phyloP scores from a whole-genome alignment of 2,797 vertebrate genomes.

The Fundulus diaphanus region DNA sequence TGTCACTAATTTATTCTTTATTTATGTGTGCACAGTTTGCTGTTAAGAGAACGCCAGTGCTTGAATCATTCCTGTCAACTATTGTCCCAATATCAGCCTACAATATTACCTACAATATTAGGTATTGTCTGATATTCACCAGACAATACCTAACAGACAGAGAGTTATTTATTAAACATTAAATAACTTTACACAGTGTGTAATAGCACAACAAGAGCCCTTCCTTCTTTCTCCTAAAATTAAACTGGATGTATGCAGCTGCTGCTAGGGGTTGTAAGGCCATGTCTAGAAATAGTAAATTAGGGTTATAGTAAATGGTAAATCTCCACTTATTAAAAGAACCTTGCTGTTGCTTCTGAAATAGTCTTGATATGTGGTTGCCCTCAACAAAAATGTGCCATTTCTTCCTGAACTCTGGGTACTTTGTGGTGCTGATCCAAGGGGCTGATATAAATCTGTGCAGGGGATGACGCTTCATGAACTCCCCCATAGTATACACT shows the following conservation, averaged over 20 bases:
- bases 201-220: too few relatives aligned
- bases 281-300: conserved; percentile 44
- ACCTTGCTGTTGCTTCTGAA: conserved; percentile 77
- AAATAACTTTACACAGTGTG: too few relatives aligned
- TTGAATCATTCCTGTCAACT: too few relatives aligned
- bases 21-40: too few relatives aligned
- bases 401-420: conserved; percentile 79
- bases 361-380: conserved; percentile 80
- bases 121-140: too few relatives aligned
- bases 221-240: not conserved
- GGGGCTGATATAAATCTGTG: conserved; percentile 87
- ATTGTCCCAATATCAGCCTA: too few relatives aligned
- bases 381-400: conserved; percentile 77
- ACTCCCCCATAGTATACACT: conserved; percentile 78
- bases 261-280: not conserved
- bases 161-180: too few relatives aligned
- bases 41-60: too few relatives aligned
- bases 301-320: conserved; percentile 54
- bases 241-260: conserved; percentile 24
- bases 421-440: conserved; percentile 79
- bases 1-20: too few relatives aligned
- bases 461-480: conserved; percentile 83
- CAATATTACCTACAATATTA: too few relatives aligned
- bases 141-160: too few relatives aligned
- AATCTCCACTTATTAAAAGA: conserved; percentile 74